Conservation (phyloP, 1,140 invertebrate species). For the Diorhabda elongata region DNA sequence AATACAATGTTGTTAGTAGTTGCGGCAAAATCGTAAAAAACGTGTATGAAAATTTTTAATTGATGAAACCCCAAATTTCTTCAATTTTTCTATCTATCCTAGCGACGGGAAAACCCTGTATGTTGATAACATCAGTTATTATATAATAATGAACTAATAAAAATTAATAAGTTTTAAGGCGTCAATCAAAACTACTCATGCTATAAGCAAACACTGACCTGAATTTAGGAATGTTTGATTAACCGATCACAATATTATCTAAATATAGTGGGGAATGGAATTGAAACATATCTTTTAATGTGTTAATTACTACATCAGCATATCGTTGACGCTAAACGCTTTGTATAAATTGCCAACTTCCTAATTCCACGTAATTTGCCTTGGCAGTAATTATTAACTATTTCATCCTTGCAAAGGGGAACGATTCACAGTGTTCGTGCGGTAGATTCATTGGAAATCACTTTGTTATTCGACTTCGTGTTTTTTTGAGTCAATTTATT, state of each 20-base stretch:
- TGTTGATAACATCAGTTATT: too few relatives aligned
- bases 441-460: background rate
- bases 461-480: background rate
- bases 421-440: background rate
- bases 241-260: background rate
- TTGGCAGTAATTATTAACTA: background rate
- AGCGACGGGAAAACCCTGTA: too few relatives aligned
- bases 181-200: too few relatives aligned
- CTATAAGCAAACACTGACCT: background rate
- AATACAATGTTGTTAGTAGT: too few relatives aligned
- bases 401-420: background rate
- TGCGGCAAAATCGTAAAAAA: too few relatives aligned
- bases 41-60: too few relatives aligned
- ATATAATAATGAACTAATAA: too few relatives aligned
- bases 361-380: background rate
- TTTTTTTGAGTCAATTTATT: background rate
- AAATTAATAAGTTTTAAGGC: too few relatives aligned
- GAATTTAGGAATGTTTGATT: background rate
- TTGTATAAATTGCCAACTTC: conserved; percentile 2
- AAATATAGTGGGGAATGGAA: background rate
- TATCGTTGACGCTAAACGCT: background rate
- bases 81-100: too few relatives aligned
- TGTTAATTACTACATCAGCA: background rate
- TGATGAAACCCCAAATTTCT: too few relatives aligned
- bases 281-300: background rate